Percentiles rank a stretch among this genome's conserved stretches.
Conservation (phyloP, 2,797 vertebrate genomes). For the Xenentodon cancila region DNA sequence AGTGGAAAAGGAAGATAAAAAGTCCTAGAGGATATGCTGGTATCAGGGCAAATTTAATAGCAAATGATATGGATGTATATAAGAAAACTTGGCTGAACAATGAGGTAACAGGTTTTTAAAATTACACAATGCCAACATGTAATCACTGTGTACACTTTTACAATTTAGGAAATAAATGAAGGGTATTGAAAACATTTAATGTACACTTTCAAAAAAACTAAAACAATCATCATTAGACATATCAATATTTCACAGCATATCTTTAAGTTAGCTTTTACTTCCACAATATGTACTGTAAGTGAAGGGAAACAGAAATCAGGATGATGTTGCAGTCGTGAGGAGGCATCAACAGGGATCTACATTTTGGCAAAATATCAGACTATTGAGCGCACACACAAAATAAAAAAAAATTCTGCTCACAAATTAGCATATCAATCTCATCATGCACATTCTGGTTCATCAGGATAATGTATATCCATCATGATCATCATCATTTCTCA, state of each 20-base stretch:
- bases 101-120: conserved; percentile 3
- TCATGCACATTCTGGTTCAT: conserved; percentile 45
- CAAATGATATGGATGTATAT: conserved; percentile 2
- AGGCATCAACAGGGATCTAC: neutral
- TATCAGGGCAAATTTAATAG: conserved; percentile 21
- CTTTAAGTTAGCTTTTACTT: conserved; percentile 10
- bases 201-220: neutral
- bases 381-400: neutral
- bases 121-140: neutral
- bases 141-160: neutral
- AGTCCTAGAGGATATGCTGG: conserved; percentile 17
- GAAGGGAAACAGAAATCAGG: neutral
- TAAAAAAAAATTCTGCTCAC: conserved; percentile 22
- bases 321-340: neutral
- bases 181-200: conserved; percentile 8
- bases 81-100: neutral
- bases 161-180: neutral
- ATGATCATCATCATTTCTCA: conserved; percentile 42
- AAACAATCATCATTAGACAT: conserved; percentile 20
- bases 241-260: conserved; percentile 1
- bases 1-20: conserved; percentile 9
- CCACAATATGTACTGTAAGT: conserved; percentile 17
- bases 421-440: conserved; percentile 53
- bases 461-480: conserved; percentile 56
- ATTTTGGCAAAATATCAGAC: neutral